Conservation (phyloP, 2,113 vertebrate species). For the Cisticola juncidis region DNA sequence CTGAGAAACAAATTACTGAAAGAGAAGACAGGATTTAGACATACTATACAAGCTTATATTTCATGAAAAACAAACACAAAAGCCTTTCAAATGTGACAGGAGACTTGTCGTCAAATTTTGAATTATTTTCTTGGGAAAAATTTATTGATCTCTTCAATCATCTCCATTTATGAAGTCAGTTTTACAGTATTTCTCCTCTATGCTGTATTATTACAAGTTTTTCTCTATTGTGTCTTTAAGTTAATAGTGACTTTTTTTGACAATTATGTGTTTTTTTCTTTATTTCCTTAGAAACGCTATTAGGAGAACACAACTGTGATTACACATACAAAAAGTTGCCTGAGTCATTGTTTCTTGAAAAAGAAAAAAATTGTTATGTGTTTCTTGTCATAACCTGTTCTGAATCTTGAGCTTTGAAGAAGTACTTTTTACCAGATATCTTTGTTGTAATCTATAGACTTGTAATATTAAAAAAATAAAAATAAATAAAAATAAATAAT, state of each 20-base stretch:
- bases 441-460: background rate
- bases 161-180: background rate
- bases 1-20: background rate
- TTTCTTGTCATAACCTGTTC: background rate
- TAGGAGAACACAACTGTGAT: background rate
- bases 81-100: background rate
- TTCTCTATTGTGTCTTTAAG: background rate
- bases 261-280: background rate
- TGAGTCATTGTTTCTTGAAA: background rate
- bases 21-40: background rate
- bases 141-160: background rate
- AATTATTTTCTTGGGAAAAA: background rate
- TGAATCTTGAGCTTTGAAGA: background rate
- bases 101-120: background rate
- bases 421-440: background rate
- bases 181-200: background rate
- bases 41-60: background rate
- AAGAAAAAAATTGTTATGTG: background rate
- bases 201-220: background rate
- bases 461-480: background rate
- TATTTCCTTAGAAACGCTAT: background rate
- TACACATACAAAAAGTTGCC: background rate
- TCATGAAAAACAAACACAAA: background rate
- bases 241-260: background rate
- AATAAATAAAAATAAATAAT: background rate